These are phyloP conservation scores for Epizoanthus fatuus DNA, from an alignment of 92 coral and sea anemone genomes.

Conservation along the genomic window DNA sequence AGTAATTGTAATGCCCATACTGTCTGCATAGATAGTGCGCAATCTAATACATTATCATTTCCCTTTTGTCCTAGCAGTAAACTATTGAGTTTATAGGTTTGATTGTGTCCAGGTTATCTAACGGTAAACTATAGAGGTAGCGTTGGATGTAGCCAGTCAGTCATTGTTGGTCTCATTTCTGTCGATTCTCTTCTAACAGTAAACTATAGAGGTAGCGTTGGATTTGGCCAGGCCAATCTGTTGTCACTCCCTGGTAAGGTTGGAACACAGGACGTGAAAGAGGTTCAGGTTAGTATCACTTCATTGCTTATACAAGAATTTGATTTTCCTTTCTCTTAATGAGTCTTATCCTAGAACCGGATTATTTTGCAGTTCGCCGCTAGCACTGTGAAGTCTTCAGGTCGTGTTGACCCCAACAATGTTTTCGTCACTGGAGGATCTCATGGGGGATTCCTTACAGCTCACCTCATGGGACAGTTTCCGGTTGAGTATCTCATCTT, in stretches of 20 bases:
- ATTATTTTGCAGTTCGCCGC: conserved; percentile 76
- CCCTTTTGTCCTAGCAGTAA: too few relatives aligned
- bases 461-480: conserved; percentile 89
- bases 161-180: not conserved
- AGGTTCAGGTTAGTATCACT: conserved; percentile 80
- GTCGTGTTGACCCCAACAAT: conserved; percentile 67
- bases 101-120: too few relatives aligned
- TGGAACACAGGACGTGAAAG: conserved; percentile 91
- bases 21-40: too few relatives aligned
- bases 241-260: conserved; percentile 79
- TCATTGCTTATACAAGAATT: not conserved
- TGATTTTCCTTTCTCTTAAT: not conserved
- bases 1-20: too few relatives aligned
- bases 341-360: too few relatives aligned
- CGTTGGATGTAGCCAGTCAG: too few relatives aligned
- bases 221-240: conserved; percentile 82
- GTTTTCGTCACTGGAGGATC: conserved; percentile 94
- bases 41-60: too few relatives aligned
- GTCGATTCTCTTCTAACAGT: conserved; percentile 48
- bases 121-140: too few relatives aligned
- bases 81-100: too few relatives aligned
- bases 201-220: conserved; percentile 90
- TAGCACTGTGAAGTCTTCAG: conserved; percentile 57
- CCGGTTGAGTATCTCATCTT: conserved; percentile 63
- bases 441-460: conserved; percentile 92